phyloP scores from a whole-genome alignment of 2,113 vertebrate species.

The Plotosus lineatus region DNA sequence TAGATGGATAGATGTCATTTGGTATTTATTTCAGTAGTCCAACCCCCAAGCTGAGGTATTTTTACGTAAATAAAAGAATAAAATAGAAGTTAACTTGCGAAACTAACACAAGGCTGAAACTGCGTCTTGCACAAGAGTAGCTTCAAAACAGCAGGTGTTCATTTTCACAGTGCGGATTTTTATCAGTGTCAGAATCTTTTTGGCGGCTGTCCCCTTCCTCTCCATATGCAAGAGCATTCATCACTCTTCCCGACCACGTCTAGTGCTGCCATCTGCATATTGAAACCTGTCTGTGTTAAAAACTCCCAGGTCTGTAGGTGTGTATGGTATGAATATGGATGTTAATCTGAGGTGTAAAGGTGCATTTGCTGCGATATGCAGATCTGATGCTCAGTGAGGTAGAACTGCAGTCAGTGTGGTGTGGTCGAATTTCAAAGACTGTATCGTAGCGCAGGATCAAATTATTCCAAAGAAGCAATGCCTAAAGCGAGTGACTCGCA shows the following conservation, averaged over 20 bases:
- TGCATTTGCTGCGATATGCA: not conserved
- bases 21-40: not conserved
- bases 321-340: not conserved
- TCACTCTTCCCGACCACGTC: slow-evolving; percentile 32
- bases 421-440: not conserved
- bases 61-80: not conserved
- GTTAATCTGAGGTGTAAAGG: not conserved
- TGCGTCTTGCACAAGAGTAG: not conserved
- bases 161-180: slow-evolving; percentile 11
- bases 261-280: slow-evolving; percentile 41
- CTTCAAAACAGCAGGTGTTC: slow-evolving; percentile 13
- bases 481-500: not conserved
- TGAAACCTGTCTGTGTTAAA: not conserved
- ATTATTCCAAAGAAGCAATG: not conserved
- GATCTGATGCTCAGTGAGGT: not conserved
- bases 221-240: slow-evolving; percentile 15
- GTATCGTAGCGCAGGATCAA: not conserved
- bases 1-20: not conserved
- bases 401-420: not conserved
- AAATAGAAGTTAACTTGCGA: not conserved
- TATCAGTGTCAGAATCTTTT: slow-evolving; percentile 10
- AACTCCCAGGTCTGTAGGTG: not conserved
- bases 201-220: not conserved
- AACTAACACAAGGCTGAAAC: not conserved
- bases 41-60: not conserved